Base-by-base conservation (phyloP, 2,888 invertebrate genomes). In the Drosophila tripunctata region DNA sequence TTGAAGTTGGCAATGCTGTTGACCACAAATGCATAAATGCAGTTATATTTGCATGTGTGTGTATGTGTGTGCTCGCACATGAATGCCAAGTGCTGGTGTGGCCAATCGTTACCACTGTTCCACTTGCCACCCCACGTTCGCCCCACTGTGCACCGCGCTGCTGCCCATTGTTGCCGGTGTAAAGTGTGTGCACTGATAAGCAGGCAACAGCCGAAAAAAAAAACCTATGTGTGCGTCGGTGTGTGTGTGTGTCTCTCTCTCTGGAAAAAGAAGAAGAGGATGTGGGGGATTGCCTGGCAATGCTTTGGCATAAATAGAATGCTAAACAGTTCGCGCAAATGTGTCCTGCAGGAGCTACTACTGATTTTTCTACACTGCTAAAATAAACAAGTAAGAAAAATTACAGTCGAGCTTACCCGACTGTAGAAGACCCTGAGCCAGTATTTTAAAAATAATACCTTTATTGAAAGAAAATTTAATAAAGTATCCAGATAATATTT, bases 161-260 rank as follows among this genome's bases (percentile, higher is more conserved):
- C 5, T 35, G 36, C 36, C 50, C 51, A 48, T 68, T 73, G 69
- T 77, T 69, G 70, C 44, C 54, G 68, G 72, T 67, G 70, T 75
- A 75, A 75, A 75, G 74, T 76, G 77, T 60, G 73, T 68, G 74
- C 67, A 58, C 70, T 73, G 75, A 75, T 75, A 75, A 75, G 73
- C 69, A 65, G 57, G 43, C 75, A 58, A 55, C 61, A 67, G 36
- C 75, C 63, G 30, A 66, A 70, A 69, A 75, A 63, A 64, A 47
- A 27, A 31, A n/a, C 22, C 31, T 35, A 31, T 10, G 15, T 27
- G 30, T 31, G 22, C 17, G 24, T 19, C 8, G 8, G 31, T 35
- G 33, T 63, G 30, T 24, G 51, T 44, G 43, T n/a, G 24, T 51
- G 41, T 27, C 22, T n/a, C 30, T 10, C 33, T 43, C 31, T 22